A percentile compares a stretch with the other conserved stretches of the same genome.
These are phyloP conservation scores for Adrianichthys oophorus DNA, from an alignment of 2,797 vertebrate species.

Conservation along the genomic window DNA sequence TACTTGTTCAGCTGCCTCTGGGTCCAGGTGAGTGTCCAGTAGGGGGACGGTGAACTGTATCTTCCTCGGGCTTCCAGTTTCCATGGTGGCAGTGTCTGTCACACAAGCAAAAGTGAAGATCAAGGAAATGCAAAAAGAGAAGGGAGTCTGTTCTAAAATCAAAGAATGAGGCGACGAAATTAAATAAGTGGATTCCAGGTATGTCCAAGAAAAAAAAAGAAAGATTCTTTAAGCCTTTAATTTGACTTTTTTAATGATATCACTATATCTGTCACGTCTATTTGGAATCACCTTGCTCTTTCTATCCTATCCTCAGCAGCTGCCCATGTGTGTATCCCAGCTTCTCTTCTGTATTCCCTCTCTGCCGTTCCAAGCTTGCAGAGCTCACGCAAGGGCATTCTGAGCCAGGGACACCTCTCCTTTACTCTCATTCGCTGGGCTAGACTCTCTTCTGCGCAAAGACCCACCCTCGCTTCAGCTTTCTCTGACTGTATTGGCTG, in stretches of 20 bases:
- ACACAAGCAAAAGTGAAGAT: slow-evolving; percentile 21
- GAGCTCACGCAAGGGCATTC: slow-evolving; percentile 63
- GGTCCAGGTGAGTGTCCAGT: slow-evolving; percentile 91
- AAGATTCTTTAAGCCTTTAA: slow-evolving; percentile 10
- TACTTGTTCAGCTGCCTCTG: slow-evolving; percentile 92
- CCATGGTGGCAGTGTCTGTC: slow-evolving; percentile 77
- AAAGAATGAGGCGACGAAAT: slow-evolving; percentile 11
- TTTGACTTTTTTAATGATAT: slow-evolving; percentile 1
- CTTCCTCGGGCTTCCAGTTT: slow-evolving; percentile 88
- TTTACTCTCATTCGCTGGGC: slow-evolving; percentile 51
- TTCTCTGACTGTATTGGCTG: slow-evolving; percentile 54
- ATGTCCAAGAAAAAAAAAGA: slow-evolving; percentile 7
- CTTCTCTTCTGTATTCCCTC: slow-evolving; percentile 43
- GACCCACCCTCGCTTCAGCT: slow-evolving; percentile 51
- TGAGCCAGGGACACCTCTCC: slow-evolving; percentile 58
- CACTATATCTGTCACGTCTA: slow-evolving; percentile 29
- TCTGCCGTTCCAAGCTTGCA: slow-evolving; percentile 49
- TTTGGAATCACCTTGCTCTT: slow-evolving; percentile 4
- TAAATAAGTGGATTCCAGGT: slow-evolving; percentile 32
- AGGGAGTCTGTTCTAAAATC: slow-evolving; percentile 39
- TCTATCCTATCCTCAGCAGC: slow-evolving; percentile 44
- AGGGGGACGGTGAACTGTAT: slow-evolving; percentile 92
- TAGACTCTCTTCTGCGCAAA: slow-evolving; percentile 15
- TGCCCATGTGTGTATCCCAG: slow-evolving; percentile 44
- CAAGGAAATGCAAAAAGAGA: slow-evolving; percentile 13